These are phyloP conservation scores for Dinoponera quadriceps DNA, from an alignment of 1,140 invertebrate species.

Conservation along the genomic window DNA sequence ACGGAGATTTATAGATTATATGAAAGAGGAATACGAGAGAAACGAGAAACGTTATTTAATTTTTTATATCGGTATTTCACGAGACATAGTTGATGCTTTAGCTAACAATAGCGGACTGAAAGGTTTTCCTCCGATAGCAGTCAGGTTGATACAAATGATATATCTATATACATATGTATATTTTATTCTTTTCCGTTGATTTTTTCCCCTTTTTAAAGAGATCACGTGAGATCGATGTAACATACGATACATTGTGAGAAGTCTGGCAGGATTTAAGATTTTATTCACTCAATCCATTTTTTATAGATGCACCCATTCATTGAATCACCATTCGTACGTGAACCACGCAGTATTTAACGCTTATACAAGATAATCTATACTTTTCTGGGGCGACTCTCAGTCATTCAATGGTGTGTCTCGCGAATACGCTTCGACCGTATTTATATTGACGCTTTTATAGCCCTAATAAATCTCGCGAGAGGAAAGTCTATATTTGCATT, in stretches of 20 bases:
- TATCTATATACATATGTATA: constrained; percentile 6
- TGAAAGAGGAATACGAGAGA: constrained; percentile 58
- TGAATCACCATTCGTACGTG: constrained; percentile 15
- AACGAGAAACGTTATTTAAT: constrained; percentile 66
- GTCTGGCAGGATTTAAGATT: constrained; percentile 1
- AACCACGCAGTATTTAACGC: not conserved
- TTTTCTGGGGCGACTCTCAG: constrained; percentile 5
- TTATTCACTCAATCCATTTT: not conserved
- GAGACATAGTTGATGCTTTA: constrained; percentile 65
- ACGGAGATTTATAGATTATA: constrained; percentile 63
- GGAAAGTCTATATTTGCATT: constrained; percentile 6
- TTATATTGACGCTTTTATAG: not conserved
- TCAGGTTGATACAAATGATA: constrained; percentile 50
- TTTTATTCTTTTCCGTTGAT: constrained; percentile 21
- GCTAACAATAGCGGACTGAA: constrained; percentile 50
- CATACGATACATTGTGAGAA: not conserved
- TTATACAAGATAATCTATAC: constrained; percentile 32
- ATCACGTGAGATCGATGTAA: not conserved
- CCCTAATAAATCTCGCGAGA: constrained; percentile 15
- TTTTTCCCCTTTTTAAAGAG: constrained; percentile 17
- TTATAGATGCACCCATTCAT: constrained; percentile 19
- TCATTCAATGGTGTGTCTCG: constrained; percentile 42
- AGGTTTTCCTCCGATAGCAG: constrained; percentile 53
- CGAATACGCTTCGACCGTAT: constrained; percentile 2
- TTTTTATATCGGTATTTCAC: constrained; percentile 68